Evolutionary conservation across 2,113 vertebrate species (phyloP).

Genomic region (Anguilla rostrata): DNA sequence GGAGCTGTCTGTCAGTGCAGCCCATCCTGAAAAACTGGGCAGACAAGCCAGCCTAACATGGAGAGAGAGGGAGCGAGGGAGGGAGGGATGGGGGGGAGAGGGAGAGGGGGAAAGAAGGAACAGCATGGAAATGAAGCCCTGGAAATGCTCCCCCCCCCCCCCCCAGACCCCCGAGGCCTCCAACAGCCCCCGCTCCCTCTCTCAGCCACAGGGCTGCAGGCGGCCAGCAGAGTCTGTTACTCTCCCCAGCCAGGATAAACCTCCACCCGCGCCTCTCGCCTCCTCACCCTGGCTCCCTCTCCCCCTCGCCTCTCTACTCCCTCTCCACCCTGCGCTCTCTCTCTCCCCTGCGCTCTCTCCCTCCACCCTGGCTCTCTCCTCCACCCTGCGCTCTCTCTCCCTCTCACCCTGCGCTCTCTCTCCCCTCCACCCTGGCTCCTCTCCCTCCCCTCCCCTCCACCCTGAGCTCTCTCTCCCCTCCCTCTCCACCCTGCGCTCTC

Average conservation of each 20-base stretch:
- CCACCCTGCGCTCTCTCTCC: too few relatives aligned
- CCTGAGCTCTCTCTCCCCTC: too few relatives aligned
- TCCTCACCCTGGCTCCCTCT: slow-evolving; percentile 22
- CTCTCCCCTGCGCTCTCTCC: too few relatives aligned
- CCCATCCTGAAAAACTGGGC: slow-evolving; percentile 40
- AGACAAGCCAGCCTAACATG: not conserved
- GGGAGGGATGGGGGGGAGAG: slow-evolving; percentile 7
- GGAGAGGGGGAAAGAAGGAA: not conserved
- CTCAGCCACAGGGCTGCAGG: slow-evolving; percentile 41
- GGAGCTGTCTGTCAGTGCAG: slow-evolving; percentile 35
- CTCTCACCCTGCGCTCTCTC: too few relatives aligned
- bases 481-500: too few relatives aligned
- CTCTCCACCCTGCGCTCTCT: too few relatives aligned
- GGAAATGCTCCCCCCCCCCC: not conserved
- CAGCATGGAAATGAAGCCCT: not conserved
- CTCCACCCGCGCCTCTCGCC: slow-evolving; percentile 22
- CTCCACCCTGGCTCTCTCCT: too few relatives aligned
- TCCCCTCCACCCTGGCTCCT: too few relatives aligned
- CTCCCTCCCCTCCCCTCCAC: too few relatives aligned
- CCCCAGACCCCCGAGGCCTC: slow-evolving; percentile 23
- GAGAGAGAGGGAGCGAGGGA: not conserved
- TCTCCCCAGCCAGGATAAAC: slow-evolving; percentile 46
- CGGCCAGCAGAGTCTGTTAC: slow-evolving; percentile 58
- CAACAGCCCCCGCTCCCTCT: slow-evolving; percentile 21
- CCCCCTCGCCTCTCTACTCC: slow-evolving; percentile 12